Evolutionary conservation across 2,113 vertebrate genomes (phyloP).

Genomic region (Syngnathus floridae): DNA sequence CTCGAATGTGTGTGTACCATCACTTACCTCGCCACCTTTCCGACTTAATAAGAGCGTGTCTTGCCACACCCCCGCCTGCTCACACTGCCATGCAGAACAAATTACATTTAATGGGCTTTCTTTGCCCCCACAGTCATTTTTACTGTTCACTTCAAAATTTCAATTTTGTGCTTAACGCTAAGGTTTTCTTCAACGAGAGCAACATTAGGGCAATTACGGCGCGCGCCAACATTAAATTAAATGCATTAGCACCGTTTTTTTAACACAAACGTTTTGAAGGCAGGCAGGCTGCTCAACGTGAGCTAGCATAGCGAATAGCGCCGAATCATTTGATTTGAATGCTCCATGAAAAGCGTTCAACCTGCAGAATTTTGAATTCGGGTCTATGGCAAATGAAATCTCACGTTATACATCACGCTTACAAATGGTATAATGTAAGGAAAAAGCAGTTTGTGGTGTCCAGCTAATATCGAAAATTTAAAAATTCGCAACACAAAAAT

Average conservation of each 20-base stretch:
- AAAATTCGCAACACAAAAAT: neutral
- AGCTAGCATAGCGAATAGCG: conserved; percentile 31
- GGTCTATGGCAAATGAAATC: neutral
- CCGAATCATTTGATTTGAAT: conserved; percentile 7
- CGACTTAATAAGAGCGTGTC: conserved; percentile 81
- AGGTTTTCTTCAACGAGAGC: conserved; percentile 80
- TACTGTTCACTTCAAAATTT: conserved; percentile 88
- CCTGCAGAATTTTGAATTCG: neutral
- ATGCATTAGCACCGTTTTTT: conserved; percentile 81
- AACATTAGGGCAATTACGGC: conserved; percentile 85
- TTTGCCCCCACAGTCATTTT: conserved; percentile 84
- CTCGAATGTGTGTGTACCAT: conserved; percentile 1
- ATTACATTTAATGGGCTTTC: conserved; percentile 97
- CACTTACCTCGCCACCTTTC: conserved; percentile 75
- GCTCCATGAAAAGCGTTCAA: neutral
- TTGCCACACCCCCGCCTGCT: conserved; percentile 69
- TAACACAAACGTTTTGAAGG: conserved; percentile 76
- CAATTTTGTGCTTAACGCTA: conserved; percentile 89
- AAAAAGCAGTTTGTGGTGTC: neutral
- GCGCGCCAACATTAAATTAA: conserved; percentile 82
- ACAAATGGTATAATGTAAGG: neutral
- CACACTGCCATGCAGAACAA: conserved; percentile 89
- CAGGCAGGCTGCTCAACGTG: conserved; percentile 61
- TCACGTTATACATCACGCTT: neutral
- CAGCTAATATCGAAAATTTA: neutral